Percentiles rank a stretch among this genome's conserved stretches.
These are phyloP conservation scores for Blomia tropicalis DNA, from an alignment of 2,888 invertebrate genomes.

Conservation along the genomic window DNA sequence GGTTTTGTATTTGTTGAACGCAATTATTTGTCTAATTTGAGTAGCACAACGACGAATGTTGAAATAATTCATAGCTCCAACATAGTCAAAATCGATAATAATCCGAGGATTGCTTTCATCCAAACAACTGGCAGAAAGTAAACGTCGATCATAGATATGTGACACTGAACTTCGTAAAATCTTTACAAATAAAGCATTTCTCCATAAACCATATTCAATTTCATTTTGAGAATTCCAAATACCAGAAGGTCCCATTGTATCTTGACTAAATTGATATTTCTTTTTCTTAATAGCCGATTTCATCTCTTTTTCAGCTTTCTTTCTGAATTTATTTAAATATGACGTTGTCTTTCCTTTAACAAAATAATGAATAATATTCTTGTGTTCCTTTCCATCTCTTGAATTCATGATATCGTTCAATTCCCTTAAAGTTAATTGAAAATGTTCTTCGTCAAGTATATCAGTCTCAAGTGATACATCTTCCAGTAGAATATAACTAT, in stretches of 20 bases:
- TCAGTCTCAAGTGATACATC: neutral
- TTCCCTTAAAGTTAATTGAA: neutral
- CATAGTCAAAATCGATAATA: neutral
- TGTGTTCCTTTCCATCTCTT: constrained; percentile 1
- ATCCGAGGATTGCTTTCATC: neutral
- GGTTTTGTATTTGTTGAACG: neutral
- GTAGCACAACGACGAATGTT: neutral
- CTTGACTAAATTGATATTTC: neutral
- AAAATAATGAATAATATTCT: neutral
- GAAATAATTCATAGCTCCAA: neutral
- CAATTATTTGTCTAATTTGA: neutral
- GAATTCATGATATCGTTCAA: neutral
- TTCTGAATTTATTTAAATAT: neutral
- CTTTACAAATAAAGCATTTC: neutral
- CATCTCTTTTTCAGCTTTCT: neutral
- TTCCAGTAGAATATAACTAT: neutral
- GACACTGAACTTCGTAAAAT: neutral
- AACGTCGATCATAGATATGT: neutral
- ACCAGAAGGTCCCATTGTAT: neutral
- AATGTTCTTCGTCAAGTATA: neutral
- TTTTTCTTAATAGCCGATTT: neutral
- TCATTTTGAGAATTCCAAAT: neutral
- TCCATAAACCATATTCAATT: constrained; percentile 4
- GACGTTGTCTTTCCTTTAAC: neutral
- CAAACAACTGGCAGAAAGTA: neutral